Evolutionary conservation across 2,888 invertebrate genomes (phyloP), one percentile per base, ranked within the genome.

Genomic region (Nebria brevicollis): DNA sequence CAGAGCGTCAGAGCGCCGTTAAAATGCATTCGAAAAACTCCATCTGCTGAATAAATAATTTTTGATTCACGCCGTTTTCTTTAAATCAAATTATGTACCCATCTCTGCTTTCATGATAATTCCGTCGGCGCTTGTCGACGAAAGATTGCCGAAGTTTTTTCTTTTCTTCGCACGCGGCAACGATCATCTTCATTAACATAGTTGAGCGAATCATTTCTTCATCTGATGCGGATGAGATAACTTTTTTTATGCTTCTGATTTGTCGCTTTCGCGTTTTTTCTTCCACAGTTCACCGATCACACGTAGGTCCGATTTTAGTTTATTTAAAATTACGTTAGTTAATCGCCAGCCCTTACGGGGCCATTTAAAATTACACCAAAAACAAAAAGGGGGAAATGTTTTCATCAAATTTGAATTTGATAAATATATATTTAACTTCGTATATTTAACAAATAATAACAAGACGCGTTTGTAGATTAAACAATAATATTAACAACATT

Each of bases 251-350:
- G 4, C 54, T 54, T 54, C 6, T 8, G 54, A 11, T 54, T 54
- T 54, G 54, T 54, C 54, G 2, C 54, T 54, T 54, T 54, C 54
- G 54, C 54, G 54, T 8, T 54, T 54, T 54, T 54, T 73, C 13
- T 73, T 43, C 42, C 20, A 73, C 43, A 41, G n/a, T 34, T 41
- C 73, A 43, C 73, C 41, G 42, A 13, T 34, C n/a, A 11, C 73
- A 73, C 73, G 42, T 70, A 13, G 3, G 34, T 34, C 43, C 73
- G 26, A 73, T 73, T 73, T 26, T 26, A 41, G 73, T 73, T 73
- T 73, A 73, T 73, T 73, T 73, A 10, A 43, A 73, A 73, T 10
- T 73, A 11, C 34, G 72, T 72, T 72, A 72, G 72, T 72, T 72
- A 11, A 3, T 72, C 68, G 68, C 26, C 41, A 11, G 68, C n/a